These are phyloP conservation scores for Endomychus coccineus DNA, from an alignment of 2,888 invertebrate genomes.

Conservation along the genomic window DNA sequence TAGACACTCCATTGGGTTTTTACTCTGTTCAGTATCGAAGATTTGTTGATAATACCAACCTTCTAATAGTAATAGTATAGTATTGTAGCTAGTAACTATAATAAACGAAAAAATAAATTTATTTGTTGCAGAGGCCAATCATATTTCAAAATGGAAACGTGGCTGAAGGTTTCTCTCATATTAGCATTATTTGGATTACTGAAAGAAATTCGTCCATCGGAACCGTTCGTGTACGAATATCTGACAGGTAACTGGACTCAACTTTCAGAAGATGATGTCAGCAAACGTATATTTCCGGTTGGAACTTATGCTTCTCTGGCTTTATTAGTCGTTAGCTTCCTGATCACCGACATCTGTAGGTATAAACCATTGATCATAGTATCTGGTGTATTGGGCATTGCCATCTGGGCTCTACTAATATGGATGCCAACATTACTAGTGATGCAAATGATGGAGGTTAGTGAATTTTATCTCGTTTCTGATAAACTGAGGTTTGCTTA, in stretches of 20 bases:
- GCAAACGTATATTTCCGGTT: constrained; percentile 75
- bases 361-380: constrained; percentile 13
- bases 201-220: constrained; percentile 80
- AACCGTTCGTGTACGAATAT: constrained; percentile 77
- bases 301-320: constrained; percentile 79
- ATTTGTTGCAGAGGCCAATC: too few relatives aligned
- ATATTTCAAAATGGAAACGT: constrained; percentile 10
- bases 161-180: constrained; percentile 13
- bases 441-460: constrained; percentile 15
- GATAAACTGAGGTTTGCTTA: background rate
- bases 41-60: too few relatives aligned
- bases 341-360: constrained; percentile 13
- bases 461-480: background rate
- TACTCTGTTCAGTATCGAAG: too few relatives aligned
- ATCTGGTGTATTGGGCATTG: constrained; percentile 10
- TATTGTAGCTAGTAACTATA: too few relatives aligned
- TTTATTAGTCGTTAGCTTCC: constrained; percentile 49
- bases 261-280: constrained; percentile 62
- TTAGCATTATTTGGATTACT: constrained; percentile 66
- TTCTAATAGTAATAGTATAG: too few relatives aligned
- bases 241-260: constrained; percentile 66
- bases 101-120: too few relatives aligned
- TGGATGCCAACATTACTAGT: constrained; percentile 10
- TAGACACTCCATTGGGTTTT: too few relatives aligned
- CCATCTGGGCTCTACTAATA: constrained; percentile 9